Evolutionary conservation across 2,113 vertebrate species (phyloP).

Genomic region (Notarius lentiginosus): DNA sequence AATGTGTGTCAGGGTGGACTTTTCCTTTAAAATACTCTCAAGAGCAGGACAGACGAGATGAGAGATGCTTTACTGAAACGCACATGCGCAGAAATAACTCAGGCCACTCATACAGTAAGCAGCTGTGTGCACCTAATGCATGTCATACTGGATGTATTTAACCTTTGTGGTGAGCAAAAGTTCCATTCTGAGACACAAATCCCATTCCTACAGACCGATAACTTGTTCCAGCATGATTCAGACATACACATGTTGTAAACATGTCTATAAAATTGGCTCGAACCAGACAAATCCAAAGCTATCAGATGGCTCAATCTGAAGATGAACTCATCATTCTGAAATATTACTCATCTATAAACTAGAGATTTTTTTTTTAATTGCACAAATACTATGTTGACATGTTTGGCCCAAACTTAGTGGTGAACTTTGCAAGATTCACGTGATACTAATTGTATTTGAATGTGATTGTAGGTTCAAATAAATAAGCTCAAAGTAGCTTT

Average conservation of each 20-base stretch:
- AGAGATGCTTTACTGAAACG: too few species aligned
- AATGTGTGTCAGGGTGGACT: neutral
- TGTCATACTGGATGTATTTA: slow-evolving; percentile 1
- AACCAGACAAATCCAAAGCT: neutral
- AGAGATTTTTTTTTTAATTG: neutral
- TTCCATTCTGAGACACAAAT: neutral
- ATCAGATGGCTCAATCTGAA: neutral
- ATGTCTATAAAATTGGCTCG: neutral
- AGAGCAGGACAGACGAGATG: neutral
- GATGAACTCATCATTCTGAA: neutral
- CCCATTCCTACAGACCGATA: neutral
- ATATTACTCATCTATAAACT: neutral
- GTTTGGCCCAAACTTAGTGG: neutral
- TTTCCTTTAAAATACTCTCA: neutral
- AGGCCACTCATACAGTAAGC: neutral
- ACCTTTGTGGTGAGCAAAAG: neutral
- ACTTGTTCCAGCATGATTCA: slow-evolving; percentile 11
- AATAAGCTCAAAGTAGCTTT: neutral
- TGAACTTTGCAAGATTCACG: neutral
- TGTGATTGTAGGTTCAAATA: neutral
- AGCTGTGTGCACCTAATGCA: neutral
- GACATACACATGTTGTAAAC: neutral
- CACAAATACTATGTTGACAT: neutral
- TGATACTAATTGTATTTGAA: neutral
- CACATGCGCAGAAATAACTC: neutral